Percentiles rank a stretch among this genome's conserved stretches.
Evolutionary conservation across 2,888 invertebrate species (phyloP).

Genomic region (Xanthia icteritia): DNA sequence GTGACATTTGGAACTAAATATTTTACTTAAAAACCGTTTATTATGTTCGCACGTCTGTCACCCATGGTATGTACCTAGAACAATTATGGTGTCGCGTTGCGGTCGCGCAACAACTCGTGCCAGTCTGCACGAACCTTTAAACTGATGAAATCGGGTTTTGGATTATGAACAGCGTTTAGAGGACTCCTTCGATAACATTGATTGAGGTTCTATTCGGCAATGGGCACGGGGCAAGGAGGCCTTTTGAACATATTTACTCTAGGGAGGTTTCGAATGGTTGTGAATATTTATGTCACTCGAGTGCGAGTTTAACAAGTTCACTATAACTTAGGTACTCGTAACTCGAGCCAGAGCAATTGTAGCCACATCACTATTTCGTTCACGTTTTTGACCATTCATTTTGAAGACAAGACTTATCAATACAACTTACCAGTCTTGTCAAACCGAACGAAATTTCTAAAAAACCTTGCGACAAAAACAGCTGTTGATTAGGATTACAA

Average conservation of each 20-base stretch:
- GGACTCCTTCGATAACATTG: background rate
- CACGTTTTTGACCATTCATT: slow-evolving; percentile 44
- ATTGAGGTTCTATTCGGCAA: background rate
- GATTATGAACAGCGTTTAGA: no score
- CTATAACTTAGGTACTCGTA: no score
- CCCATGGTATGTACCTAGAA: no score
- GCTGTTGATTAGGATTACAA: slow-evolving; percentile 64
- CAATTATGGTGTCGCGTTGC: no score
- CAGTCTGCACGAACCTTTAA: no score
- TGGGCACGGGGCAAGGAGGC: background rate
- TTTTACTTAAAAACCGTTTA: no score
- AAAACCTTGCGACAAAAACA: slow-evolving; percentile 62
- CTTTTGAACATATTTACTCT: background rate
- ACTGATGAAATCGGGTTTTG: no score
- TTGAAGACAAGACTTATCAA: slow-evolving; percentile 39
- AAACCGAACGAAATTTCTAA: slow-evolving; percentile 67
- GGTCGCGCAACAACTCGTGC: no score
- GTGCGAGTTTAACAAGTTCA: no score
- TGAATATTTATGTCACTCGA: background rate
- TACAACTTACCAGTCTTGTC: slow-evolving; percentile 56
- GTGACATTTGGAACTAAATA: no score
- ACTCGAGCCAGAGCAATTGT: background rate
- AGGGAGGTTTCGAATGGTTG: background rate
- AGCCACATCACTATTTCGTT: slow-evolving; percentile 34
- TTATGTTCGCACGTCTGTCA: no score